A percentile compares a stretch with the other conserved stretches of the same genome.
phyloP scores from a whole-genome alignment of 2,113 vertebrate genomes.

The Capra hircus region DNA sequence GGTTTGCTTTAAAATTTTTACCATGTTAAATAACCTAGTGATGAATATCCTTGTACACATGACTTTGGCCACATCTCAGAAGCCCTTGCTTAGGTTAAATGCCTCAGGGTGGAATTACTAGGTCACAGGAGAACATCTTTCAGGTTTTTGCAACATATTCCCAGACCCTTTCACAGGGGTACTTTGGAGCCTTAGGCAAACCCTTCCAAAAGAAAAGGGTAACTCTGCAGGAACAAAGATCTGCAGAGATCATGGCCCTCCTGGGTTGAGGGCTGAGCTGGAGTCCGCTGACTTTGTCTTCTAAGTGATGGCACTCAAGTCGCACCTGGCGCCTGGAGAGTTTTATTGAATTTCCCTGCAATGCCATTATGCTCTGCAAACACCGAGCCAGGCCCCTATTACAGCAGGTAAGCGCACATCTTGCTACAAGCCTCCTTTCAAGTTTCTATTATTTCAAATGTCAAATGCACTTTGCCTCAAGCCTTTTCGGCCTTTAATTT shows the following conservation, averaged over 20 bases:
- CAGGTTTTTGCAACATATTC: neutral
- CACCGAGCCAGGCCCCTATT: neutral
- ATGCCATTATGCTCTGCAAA: neutral
- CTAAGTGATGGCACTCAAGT: slow-evolving; percentile 6
- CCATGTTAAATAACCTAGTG: neutral
- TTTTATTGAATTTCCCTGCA: slow-evolving; percentile 18
- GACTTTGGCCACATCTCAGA: neutral
- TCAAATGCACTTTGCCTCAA: slow-evolving; percentile 70
- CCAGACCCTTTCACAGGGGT: neutral
- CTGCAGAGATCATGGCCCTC: neutral
- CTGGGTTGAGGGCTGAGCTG: neutral
- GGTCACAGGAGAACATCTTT: neutral
- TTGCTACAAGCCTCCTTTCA: slow-evolving; percentile 24
- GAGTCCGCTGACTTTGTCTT: neutral
- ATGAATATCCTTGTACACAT: neutral
- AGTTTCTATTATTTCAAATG: slow-evolving; percentile 64
- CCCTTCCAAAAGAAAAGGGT: neutral
- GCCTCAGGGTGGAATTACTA: neutral
- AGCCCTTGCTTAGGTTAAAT: neutral
- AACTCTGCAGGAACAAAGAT: neutral
- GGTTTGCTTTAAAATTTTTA: neutral
- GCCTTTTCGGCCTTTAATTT: slow-evolving; percentile 59
- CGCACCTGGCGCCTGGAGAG: neutral
- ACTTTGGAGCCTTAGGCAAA: neutral
- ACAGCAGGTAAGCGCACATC: neutral